Evolutionary conservation across 1,140 invertebrate genomes (phyloP).

Genomic region (Brachionus asplanchnoidis): DNA sequence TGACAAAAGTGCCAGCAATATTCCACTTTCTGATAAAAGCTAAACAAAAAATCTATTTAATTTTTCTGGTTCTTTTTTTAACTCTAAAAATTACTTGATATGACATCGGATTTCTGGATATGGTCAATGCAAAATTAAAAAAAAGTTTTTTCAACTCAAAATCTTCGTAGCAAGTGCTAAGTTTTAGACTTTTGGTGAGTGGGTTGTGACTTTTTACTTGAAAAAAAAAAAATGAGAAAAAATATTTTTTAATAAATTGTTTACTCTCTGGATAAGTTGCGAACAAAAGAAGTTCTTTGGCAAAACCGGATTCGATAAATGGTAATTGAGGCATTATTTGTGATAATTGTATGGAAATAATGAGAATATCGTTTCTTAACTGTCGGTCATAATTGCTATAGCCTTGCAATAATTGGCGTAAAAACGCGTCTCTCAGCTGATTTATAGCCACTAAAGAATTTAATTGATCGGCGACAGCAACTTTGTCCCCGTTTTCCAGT

Average conservation of each 20-base stretch:
- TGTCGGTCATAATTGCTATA: constrained; percentile 56
- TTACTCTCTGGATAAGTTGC: constrained; percentile 57
- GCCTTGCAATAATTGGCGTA: constrained; percentile 53
- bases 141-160: constrained; percentile 58
- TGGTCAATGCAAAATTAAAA: constrained; percentile 52
- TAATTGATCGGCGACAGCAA: constrained; percentile 49
- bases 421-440: constrained; percentile 54
- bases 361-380: constrained; percentile 55
- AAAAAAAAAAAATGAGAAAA: constrained; percentile 7
- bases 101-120: constrained; percentile 50
- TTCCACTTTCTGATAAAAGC: constrained; percentile 54
- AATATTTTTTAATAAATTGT: neutral
- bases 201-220: constrained; percentile 56
- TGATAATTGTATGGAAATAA: constrained; percentile 50
- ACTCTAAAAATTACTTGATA: constrained; percentile 47
- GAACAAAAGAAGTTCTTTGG: constrained; percentile 55
- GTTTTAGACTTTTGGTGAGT: constrained; percentile 54
- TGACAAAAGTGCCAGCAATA: constrained; percentile 54
- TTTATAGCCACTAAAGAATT: constrained; percentile 52
- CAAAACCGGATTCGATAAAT: constrained; percentile 57
- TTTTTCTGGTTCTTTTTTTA: too few species aligned
- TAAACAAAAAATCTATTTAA: constrained; percentile 42
- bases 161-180: constrained; percentile 55
- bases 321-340: constrained; percentile 50
- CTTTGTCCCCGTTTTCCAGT: constrained; percentile 50